These are phyloP conservation scores for Ceratosolen solmsi DNA, from an alignment of 1,140 invertebrate genomes.

Conservation along the genomic window DNA sequence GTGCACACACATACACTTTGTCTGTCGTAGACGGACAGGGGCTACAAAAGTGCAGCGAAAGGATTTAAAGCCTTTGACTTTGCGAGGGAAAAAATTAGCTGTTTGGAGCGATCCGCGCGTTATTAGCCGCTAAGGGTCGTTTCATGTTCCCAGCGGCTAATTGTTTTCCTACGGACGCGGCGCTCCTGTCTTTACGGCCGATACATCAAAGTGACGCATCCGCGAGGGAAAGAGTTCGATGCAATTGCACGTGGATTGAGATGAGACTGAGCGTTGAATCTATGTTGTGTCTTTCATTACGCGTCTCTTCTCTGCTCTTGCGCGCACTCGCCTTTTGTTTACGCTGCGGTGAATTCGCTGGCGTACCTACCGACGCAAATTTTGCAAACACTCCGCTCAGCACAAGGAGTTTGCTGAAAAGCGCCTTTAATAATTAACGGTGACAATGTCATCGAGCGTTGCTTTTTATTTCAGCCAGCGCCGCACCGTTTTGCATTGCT, in stretches of 20 bases:
- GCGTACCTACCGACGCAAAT: not conserved
- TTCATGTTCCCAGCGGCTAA: slow-evolving; percentile 70
- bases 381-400: not conserved
- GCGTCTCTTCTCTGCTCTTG: not conserved
- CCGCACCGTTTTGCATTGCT: no score
- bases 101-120: slow-evolving; percentile 73
- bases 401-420: not conserved
- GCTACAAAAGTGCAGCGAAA: slow-evolving; percentile 51
- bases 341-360: slow-evolving; percentile 6
- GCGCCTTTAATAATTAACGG: not conserved
- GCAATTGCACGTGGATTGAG: slow-evolving; percentile 45
- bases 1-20: no score
- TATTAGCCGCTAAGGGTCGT: slow-evolving; percentile 72
- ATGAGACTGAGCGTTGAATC: not conserved
- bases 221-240: slow-evolving; percentile 47
- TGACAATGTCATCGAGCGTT: not conserved
- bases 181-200: slow-evolving; percentile 62
- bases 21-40: not conserved
- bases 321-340: slow-evolving; percentile 9
- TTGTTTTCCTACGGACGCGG: slow-evolving; percentile 65
- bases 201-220: slow-evolving; percentile 71
- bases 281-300: not conserved
- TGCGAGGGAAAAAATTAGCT: slow-evolving; percentile 69
- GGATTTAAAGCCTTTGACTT: slow-evolving; percentile 69
- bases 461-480: no score